Evolutionary conservation across 2,113 vertebrate species (phyloP).

Genomic region (Vidua chalybeata): DNA sequence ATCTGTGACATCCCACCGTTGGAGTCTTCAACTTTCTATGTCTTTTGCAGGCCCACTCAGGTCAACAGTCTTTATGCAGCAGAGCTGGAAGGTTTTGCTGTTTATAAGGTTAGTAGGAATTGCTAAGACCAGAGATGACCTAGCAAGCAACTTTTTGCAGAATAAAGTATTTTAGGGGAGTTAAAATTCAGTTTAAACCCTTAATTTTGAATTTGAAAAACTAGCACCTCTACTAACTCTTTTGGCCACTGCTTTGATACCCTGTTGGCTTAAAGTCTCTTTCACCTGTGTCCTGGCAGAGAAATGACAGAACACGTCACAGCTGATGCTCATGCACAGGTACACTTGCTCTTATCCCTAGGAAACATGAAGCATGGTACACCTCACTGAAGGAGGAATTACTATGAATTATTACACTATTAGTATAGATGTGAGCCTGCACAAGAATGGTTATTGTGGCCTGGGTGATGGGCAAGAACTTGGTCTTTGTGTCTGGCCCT

Average conservation of each 20-base stretch:
- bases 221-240: neutral
- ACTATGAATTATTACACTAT: neutral
- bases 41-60: constrained; percentile 80
- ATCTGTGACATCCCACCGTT: constrained; percentile 81
- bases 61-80: constrained; percentile 77
- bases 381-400: neutral
- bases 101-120: constrained; percentile 79
- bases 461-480: neutral
- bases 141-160: neutral
- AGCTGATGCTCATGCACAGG: neutral
- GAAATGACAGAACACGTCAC: neutral
- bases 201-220: neutral
- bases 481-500: neutral
- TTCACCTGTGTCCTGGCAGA: neutral
- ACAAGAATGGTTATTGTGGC: neutral
- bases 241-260: neutral
- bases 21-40: constrained; percentile 81
- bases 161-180: neutral
- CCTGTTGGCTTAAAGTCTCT: neutral
- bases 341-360: neutral
- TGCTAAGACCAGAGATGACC: neutral
- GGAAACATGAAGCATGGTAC: neutral
- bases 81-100: constrained; percentile 90
- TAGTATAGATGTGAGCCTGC: neutral
- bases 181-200: neutral